Conservation (phyloP, 2,797 vertebrate genomes). For the Anguilla obscura region DNA sequence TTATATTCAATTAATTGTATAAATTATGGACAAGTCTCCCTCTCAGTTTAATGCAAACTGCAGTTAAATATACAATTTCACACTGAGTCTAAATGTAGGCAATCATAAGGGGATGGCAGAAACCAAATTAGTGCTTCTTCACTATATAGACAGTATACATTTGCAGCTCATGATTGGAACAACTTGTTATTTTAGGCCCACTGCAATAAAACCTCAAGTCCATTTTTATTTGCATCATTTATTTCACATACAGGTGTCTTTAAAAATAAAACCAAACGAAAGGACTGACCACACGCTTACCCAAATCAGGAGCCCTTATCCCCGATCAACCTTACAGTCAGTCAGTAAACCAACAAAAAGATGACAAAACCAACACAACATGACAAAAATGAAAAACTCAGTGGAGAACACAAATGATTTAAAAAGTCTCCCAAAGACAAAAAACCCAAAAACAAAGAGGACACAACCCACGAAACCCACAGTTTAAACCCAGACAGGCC, state of each 20-base stretch:
- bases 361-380: slow-evolving; percentile 24
- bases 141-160: not conserved
- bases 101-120: not conserved
- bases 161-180: not conserved
- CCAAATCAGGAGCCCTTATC: not conserved
- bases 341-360: slow-evolving; percentile 9
- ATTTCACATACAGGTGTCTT: slow-evolving; percentile 39
- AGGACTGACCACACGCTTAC: slow-evolving; percentile 43
- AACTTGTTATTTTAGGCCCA: not conserved
- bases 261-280: slow-evolving; percentile 1
- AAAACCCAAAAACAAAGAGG: not conserved
- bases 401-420: not conserved
- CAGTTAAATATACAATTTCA: not conserved
- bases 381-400: slow-evolving; percentile 16
- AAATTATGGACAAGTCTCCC: not conserved
- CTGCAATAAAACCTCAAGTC: not conserved
- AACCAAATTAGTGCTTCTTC: not conserved
- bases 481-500: not conserved
- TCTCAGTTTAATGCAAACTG: not conserved
- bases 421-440: slow-evolving; percentile 7
- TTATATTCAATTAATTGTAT: not conserved
- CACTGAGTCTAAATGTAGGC: not conserved
- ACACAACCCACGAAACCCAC: not conserved
- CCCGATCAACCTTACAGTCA: not conserved
- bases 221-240: slow-evolving; percentile 29